Evolutionary conservation across 1,140 invertebrate genomes (phyloP), one percentile per base, ranked within the genome.

Genomic region (Sminthurides bifidus): DNA sequence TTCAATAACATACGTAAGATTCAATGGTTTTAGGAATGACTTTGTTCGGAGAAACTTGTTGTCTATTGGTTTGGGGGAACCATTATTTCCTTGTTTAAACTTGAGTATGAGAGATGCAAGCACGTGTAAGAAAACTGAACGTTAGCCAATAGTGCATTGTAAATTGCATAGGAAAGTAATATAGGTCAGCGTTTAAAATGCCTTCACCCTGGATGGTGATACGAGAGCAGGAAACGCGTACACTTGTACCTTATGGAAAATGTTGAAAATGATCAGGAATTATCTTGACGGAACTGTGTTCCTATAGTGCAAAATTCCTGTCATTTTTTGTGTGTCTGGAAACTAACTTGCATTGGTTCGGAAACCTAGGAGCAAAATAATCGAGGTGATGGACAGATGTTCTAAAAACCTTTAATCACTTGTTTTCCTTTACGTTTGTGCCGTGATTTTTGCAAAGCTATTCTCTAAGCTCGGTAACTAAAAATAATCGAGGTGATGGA

Each of bases 251-350:
- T 43, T 43, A 43, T 43, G n/a, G 17, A 37, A 37, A 12, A 43
- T 43, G 41, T 43, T 43, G 41, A 43, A 17, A 23, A 43, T 21
- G 41, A 14, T 43, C 41, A 43, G 21, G 41, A n/a, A n/a, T n/a
- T n/a, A n/a, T n/a, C n/a, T n/a, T n/a, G n/a, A n/a, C n/a, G 10
- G 41, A 43, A 43, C 41, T 6, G 41, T 43, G 41, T 43, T 43
- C 41, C 41, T 19, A 35, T 43, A 17, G n/a, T 43, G 41, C 8
- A 17, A 43, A 43, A 35, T 35, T 35, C n/a, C 33, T 35, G 33
- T 37, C 17, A 12, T 37, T 12, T 37, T 37, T 17, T 12, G 17
- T 12, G 33, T 37, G 12, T 17, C 33, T 12, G 17, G 33, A 37
- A 17, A 37, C 33, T 37, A 10, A 17, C 41, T 10, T 43, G n/a